Evolutionary conservation across 2,113 vertebrate genomes (phyloP).

Genomic region (Macrotus californicus): DNA sequence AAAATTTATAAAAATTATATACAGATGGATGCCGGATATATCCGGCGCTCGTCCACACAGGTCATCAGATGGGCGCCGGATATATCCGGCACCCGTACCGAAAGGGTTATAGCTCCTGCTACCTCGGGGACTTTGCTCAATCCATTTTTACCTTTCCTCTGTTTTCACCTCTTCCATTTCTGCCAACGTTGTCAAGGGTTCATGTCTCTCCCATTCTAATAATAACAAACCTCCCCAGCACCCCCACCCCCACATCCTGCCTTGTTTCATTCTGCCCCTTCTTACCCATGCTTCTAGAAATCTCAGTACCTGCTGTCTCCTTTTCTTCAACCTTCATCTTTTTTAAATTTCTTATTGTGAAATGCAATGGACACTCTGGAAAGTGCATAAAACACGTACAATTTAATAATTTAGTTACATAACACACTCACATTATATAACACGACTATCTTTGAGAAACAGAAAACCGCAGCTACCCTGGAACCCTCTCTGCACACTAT

Average conservation of each 20-base stretch:
- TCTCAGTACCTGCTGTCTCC: background rate
- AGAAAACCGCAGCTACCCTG: background rate
- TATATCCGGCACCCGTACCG: no score
- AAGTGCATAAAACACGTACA: background rate
- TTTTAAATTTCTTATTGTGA: background rate
- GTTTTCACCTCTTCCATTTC: background rate
- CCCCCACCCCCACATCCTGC: background rate
- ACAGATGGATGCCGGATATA: no score
- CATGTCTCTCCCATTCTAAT: background rate
- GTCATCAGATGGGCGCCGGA: no score
- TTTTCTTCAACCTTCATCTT: background rate
- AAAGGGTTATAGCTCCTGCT: background rate
- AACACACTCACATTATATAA: background rate
- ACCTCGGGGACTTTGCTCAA: background rate
- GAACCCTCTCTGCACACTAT: background rate
- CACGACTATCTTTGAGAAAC: background rate
- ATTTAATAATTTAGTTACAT: background rate
- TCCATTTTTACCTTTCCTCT: background rate
- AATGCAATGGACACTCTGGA: background rate
- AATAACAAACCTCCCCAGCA: background rate
- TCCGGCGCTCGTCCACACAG: no score
- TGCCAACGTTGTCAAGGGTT: background rate
- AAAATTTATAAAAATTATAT: no score
- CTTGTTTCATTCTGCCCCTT: background rate
- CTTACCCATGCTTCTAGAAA: background rate